Conservation (phyloP, 2,888 invertebrate genomes). For the Lamproptera curius region DNA sequence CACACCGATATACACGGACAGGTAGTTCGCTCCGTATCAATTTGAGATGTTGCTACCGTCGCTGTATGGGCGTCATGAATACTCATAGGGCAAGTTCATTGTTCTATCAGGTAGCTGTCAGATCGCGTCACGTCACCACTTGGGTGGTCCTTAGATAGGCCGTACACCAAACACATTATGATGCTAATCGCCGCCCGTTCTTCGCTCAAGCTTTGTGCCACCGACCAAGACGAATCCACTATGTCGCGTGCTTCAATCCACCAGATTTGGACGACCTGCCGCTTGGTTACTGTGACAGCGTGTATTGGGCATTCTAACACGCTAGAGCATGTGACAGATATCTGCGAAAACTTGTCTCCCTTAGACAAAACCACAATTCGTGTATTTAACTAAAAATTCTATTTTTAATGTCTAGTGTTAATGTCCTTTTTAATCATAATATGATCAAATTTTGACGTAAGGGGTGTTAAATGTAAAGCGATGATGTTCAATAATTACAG, state of each 20-base stretch:
- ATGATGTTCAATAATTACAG: too few relatives aligned
- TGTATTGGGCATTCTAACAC: too few relatives aligned
- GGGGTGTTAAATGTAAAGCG: too few relatives aligned
- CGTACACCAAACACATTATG: slow-evolving; percentile 70
- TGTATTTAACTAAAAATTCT: too few relatives aligned
- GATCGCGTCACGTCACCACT: slow-evolving; percentile 54
- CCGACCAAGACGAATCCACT: slow-evolving; percentile 60
- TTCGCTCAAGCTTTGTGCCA: slow-evolving; percentile 53
- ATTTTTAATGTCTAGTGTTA: too few relatives aligned
- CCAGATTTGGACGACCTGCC: slow-evolving; percentile 34
- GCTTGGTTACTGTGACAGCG: too few relatives aligned
- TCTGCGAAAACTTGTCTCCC: too few relatives aligned
- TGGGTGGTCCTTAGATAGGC: slow-evolving; percentile 71
- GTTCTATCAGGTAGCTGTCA: slow-evolving; percentile 67
- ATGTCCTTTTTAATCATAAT: too few relatives aligned
- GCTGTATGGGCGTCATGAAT: slow-evolving; percentile 43
- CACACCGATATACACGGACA: too few relatives aligned
- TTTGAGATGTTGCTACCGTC: slow-evolving; percentile 27
- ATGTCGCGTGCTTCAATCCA: slow-evolving; percentile 31
- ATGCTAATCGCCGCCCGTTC: slow-evolving; percentile 65
- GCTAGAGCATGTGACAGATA: too few relatives aligned
- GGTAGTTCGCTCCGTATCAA: slow-evolving; percentile 13
- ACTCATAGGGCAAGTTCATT: slow-evolving; percentile 48
- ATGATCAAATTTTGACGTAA: too few relatives aligned
- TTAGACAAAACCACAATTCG: too few relatives aligned